These are phyloP conservation scores for Eupithecia pulchellata DNA, from an alignment of 2,888 invertebrate genomes.

Conservation along the genomic window DNA sequence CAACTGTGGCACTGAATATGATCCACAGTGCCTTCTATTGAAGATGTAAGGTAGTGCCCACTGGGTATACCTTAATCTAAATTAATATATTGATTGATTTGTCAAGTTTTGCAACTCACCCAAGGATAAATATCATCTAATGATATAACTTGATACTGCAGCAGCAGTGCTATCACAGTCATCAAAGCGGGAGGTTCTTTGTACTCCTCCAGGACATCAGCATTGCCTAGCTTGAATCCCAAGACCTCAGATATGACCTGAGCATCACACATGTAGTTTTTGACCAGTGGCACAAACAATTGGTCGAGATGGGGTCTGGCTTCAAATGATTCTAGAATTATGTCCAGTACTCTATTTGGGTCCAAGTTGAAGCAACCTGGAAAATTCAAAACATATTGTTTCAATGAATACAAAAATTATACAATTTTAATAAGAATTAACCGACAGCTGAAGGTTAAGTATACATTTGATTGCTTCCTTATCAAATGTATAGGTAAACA, in stretches of 20 bases:
- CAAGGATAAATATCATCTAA: conserved; percentile 96
- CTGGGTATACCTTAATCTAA: not conserved
- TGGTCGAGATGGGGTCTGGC: conserved; percentile 91
- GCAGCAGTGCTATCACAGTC: conserved; percentile 94
- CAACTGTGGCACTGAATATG: not conserved
- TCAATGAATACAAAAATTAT: not conserved
- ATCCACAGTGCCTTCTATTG: not conserved
- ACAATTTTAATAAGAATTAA: not conserved
- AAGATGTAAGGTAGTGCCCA: not conserved
- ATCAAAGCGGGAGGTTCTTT: conserved; percentile 93
- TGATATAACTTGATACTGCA: conserved; percentile 94
- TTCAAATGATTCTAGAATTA: conserved; percentile 98
- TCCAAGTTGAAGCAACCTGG: conserved; percentile 99
- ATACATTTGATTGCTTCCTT: not conserved
- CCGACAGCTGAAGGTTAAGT: not conserved
- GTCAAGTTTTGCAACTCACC: conserved; percentile 85
- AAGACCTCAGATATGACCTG: conserved; percentile 95
- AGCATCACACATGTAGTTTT: conserved; percentile 94
- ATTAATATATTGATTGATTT: not conserved
- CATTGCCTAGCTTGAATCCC: conserved; percentile 95
- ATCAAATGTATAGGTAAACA: not conserved
- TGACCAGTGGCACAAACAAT: conserved; percentile 93
- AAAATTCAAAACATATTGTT: conserved; percentile 49
- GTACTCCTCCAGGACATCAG: conserved; percentile 83
- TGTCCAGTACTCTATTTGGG: conserved; percentile 98